Base-by-base conservation (phyloP, 2,888 invertebrate species). In the Charanyca ferruginea region DNA sequence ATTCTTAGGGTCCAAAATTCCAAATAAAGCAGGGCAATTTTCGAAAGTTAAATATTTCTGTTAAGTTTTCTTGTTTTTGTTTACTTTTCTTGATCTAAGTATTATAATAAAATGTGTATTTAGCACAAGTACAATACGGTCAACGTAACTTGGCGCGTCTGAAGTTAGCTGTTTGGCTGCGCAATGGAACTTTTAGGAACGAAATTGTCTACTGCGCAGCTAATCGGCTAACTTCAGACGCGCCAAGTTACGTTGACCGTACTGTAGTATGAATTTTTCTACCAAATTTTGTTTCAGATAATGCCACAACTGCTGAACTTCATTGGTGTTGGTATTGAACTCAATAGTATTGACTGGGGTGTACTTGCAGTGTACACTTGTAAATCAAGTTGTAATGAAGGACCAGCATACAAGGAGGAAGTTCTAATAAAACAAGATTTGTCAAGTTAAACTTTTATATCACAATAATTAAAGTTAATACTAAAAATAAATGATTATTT, bases 321-420 rank as follows among this genome's bases (percentile, higher is more conserved):
- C 81, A 94, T 98, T 25, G 95, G 97, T 72, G 96, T 97, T 72
- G 97, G 97, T 42, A 91, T 95, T 72, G 89, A 96, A 51, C 87
- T 96, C 3, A 95, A 96, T 68, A 96, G 96, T 83, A 94, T 99
- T 53, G 99, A 99, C 92, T 99, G 99, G 98, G 99, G 99, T 23
- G 97, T 98, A 20, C 90, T 99, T 57, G 96, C 96, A 52, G 92
- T 99, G 25, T 99, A 98, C 90, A 98, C 98, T 0, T 99, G 99
- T 89, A 96, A 96, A 86, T 93, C 96, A 20, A 98, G 97, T 90
- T 99, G 99, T 87, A 90, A 90, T 68, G 84, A 91, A 66, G 96
- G 96, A 16, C 94, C 94, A 9, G 96, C 96, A 9, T 99, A 99
- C 91, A 96, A 96, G 74, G 90, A 94, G 75, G 99, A 99, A 94